Conservation (phyloP, 2,113 vertebrate genomes). For the Arizona elegans region DNA sequence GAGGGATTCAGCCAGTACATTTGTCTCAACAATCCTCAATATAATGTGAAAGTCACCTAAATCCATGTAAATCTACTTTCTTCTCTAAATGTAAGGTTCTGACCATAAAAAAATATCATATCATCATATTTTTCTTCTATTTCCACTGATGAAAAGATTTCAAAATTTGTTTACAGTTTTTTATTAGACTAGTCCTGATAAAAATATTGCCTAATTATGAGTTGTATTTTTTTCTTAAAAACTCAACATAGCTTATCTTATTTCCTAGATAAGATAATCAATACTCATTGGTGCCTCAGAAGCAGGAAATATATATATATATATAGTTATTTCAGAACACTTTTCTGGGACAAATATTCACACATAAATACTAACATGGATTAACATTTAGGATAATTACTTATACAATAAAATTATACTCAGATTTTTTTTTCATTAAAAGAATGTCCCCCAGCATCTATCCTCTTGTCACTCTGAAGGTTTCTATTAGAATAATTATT, state of each 20-base stretch:
- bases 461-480: not conserved
- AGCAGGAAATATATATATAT: not conserved
- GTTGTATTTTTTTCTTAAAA: not conserved
- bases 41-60: not conserved
- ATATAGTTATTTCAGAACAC: not conserved
- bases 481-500: slow-evolving; percentile 15
- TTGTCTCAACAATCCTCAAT: not conserved
- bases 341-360: not conserved
- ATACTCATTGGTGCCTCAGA: not conserved
- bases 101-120: not conserved
- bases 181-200: not conserved
- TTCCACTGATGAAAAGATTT: not conserved
- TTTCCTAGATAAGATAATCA: not conserved
- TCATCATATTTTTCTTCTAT: not conserved
- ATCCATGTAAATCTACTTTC: not conserved
- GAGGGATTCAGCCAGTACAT: not conserved
- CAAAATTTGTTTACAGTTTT: not conserved
- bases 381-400: not conserved
- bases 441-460: not conserved
- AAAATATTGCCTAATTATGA: not conserved
- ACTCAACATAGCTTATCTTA: not conserved
- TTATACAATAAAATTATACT: not conserved
- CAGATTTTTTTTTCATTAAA: not conserved
- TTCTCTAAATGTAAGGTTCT: not conserved
- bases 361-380: not conserved